These are phyloP conservation scores for Argopecten irradians DNA, from an alignment of 1,140 invertebrate species.

Conservation along the genomic window DNA sequence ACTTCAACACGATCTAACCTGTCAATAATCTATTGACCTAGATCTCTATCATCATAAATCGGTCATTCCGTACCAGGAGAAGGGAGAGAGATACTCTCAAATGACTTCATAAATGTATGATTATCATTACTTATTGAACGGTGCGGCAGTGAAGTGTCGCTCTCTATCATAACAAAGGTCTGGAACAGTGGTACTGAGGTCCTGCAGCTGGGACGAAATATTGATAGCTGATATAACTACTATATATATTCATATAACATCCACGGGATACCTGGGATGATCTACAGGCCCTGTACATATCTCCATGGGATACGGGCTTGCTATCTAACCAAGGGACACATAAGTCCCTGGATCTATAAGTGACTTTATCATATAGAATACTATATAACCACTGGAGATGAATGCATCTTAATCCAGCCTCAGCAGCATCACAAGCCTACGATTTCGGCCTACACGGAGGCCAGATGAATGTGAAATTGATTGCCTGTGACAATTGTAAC, in stretches of 20 bases:
- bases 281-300: neutral
- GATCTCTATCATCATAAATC: neutral
- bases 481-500: neutral
- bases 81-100: neutral
- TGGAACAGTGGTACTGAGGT: neutral
- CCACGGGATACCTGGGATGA: neutral
- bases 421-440: neutral
- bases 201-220: neutral
- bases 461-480: neutral
- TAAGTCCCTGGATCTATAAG: neutral
- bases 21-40: neutral
- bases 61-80: neutral
- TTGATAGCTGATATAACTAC: no score
- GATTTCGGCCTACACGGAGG: neutral
- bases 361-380: neutral
- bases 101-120: neutral
- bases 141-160: neutral
- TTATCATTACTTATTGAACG: neutral
- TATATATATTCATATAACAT: neutral
- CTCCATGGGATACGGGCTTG: neutral
- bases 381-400: neutral
- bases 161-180: constrained; percentile 14
- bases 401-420: neutral
- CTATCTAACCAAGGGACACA: neutral
- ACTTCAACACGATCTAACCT: no score